A percentile compares a stretch with the other conserved stretches of the same genome.
Conservation (phyloP, 2,888 invertebrate genomes). For the Silvanus unidentatus region DNA sequence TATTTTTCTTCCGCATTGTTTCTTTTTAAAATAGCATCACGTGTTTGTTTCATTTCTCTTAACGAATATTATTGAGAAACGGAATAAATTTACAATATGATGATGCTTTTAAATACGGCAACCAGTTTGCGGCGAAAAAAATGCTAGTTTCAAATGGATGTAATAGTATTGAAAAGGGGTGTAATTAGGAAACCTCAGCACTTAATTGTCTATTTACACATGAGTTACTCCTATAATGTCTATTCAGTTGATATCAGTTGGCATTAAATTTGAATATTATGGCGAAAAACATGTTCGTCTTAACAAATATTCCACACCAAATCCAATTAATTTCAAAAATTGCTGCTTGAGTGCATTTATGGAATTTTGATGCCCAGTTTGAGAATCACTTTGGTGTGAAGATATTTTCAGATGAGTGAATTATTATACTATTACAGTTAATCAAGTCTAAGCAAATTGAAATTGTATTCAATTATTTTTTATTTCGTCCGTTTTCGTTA, state of each 20-base stretch:
- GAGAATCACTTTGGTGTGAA: constrained; percentile 9
- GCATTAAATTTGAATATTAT: background rate
- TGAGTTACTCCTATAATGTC: no score
- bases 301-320: constrained; percentile 1
- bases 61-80: no score
- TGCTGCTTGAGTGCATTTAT: constrained; percentile 9
- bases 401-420: background rate
- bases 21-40: background rate
- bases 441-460: background rate
- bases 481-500: no score
- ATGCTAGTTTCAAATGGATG: no score
- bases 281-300: background rate
- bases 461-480: background rate
- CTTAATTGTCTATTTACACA: no score
- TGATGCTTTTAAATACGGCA: no score
- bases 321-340: constrained; percentile 7
- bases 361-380: constrained; percentile 8
- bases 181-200: no score
- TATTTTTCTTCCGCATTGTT: background rate
- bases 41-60: background rate
- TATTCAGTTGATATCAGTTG: no score
- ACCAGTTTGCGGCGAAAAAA: no score
- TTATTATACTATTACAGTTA: constrained; percentile 2
- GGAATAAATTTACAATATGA: no score
- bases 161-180: no score